Conservation (phyloP, 2,888 invertebrate species). For the Amphipyra berbera region DNA sequence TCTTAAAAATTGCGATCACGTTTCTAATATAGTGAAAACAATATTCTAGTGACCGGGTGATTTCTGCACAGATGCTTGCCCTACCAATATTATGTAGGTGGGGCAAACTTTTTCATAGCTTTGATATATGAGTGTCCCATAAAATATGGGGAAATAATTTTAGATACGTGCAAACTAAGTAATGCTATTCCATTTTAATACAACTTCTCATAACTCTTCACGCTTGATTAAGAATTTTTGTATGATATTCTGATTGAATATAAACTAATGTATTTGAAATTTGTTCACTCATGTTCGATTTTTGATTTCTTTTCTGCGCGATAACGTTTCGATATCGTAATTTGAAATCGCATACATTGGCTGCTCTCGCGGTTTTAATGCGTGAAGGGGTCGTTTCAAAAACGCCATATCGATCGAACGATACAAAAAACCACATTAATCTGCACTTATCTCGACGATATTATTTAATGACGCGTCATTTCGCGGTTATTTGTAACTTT, state of each 20-base stretch:
- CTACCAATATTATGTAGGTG: slow-evolving; percentile 83
- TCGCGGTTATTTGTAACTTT: slow-evolving; percentile 88
- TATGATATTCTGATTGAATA: slow-evolving; percentile 10
- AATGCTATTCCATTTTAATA: slow-evolving; percentile 39
- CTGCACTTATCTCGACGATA: slow-evolving; percentile 86
- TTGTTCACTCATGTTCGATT: slow-evolving; percentile 34
- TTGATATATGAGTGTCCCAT: slow-evolving; percentile 80
- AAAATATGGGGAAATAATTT: slow-evolving; percentile 67
- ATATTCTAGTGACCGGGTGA: slow-evolving; percentile 91
- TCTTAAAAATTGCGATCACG: slow-evolving; percentile 90
- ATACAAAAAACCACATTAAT: slow-evolving; percentile 88
- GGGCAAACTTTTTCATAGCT: slow-evolving; percentile 81
- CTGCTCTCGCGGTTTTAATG: slow-evolving; percentile 77
- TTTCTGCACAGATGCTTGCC: slow-evolving; percentile 87
- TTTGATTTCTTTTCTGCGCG: slow-evolving; percentile 44
- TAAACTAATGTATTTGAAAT: slow-evolving; percentile 21
- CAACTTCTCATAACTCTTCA: slow-evolving; percentile 1
- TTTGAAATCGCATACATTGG: slow-evolving; percentile 81
- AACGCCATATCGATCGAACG: slow-evolving; percentile 77
- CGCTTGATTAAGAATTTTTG: not conserved
- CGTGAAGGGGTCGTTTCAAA: slow-evolving; percentile 76
- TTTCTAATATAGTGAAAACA: slow-evolving; percentile 91
- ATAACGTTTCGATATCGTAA: slow-evolving; percentile 74
- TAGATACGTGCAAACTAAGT: slow-evolving; percentile 43
- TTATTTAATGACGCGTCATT: slow-evolving; percentile 88